Evolutionary conservation across 2,888 invertebrate genomes (phyloP), one percentile per base, ranked within the genome.

Genomic region (Torymus aiolomorphi): DNA sequence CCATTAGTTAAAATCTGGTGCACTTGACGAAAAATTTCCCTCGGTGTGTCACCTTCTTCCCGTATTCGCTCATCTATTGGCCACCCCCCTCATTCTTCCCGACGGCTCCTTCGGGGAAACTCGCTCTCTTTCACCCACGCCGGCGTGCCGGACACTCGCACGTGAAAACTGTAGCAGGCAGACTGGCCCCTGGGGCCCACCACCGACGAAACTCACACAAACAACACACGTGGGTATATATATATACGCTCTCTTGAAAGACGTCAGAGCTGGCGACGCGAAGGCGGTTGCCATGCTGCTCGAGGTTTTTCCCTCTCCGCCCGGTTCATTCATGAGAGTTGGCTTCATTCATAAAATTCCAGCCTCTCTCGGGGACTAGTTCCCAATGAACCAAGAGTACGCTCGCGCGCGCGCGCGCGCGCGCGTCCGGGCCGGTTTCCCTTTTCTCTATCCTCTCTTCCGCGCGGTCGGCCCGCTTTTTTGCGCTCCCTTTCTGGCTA

Each of bases 271-370:
- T 11, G 20, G 62, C 70, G 76, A 77, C 51, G 14, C 51, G 67
- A 67, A 76, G 70, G 24, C 73, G 72, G 66, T 67, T 67, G 61
- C 61, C 10, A 24, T 24, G 61, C 54, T 59, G 18, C 51, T 11
- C 20, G 65, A 24, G 24, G 24, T 24, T 31, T 52, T 65, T 65
- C 54, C 72, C 65, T 66, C 65, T n/a, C 77, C 5, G 20, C 11
- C 54, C 62, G 11, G 24, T 71, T 61, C 73, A 78, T 78, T 73
- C 72, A 73, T 16, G 2, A 71, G 24, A 66, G n/a, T 56, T n/a
- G 56, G 66, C 61, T 67, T 73, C 78, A 78, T 78, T 78, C 78
- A 73, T 20, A 14, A 73, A 72, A 78, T 78, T 73, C 78, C n/a
- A 65, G 77, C 16, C 54, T 31, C 71, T 42, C 11, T 24, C 16